Conservation (phyloP, 2,888 invertebrate genomes). For the Catocala sponsa region DNA sequence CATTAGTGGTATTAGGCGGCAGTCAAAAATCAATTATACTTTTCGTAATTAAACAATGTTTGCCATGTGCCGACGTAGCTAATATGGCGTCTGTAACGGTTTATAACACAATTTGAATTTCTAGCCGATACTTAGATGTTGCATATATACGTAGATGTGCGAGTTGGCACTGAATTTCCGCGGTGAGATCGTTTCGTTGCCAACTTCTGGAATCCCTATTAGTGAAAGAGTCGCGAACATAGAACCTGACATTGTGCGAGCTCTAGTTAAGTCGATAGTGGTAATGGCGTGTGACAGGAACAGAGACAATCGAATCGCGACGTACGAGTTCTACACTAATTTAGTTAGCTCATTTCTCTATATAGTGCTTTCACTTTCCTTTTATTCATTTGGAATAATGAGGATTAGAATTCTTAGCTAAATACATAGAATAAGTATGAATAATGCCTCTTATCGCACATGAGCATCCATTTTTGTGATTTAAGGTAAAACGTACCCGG, state of each 20-base stretch:
- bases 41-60: slow-evolving; percentile 6
- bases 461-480: too few species aligned
- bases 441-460: too few species aligned
- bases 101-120: slow-evolving; percentile 10
- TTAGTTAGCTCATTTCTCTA: slow-evolving; percentile 5
- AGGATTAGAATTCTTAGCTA: not conserved
- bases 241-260: slow-evolving; percentile 16
- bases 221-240: slow-evolving; percentile 21
- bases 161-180: slow-evolving; percentile 34
- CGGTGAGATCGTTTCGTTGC: slow-evolving; percentile 31
- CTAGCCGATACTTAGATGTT: slow-evolving; percentile 12
- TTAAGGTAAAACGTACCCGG: not conserved
- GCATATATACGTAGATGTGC: slow-evolving; percentile 19
- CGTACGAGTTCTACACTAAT: slow-evolving; percentile 17
- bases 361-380: slow-evolving; percentile 4
- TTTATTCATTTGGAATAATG: not conserved
- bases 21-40: slow-evolving; percentile 16
- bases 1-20: slow-evolving; percentile 22
- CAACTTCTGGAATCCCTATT: slow-evolving; percentile 33
- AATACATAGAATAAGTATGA: not conserved
- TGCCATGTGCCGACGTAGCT: slow-evolving; percentile 2
- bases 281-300: slow-evolving; percentile 28
- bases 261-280: slow-evolving; percentile 34
- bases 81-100: slow-evolving; percentile 18
- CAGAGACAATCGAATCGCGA: slow-evolving; percentile 27